phyloP scores from a whole-genome alignment of 2,888 invertebrate species.

The Ectemnius cavifrons region DNA sequence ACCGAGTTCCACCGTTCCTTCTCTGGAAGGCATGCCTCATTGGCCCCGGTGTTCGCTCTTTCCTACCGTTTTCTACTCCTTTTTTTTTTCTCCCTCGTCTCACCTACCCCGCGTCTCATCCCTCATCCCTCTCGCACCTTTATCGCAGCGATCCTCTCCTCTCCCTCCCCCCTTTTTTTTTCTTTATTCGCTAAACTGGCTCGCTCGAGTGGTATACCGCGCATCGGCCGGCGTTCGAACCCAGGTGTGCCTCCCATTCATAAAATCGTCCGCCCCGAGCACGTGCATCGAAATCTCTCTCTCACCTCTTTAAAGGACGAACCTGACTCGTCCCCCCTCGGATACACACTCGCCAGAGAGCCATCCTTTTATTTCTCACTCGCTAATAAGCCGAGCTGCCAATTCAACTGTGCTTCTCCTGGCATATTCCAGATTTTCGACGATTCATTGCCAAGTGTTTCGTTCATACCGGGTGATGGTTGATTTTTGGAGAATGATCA shows the following conservation, averaged over 20 bases:
- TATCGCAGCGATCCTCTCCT: constrained; percentile 10
- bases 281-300: constrained; percentile 52
- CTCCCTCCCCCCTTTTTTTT: constrained; percentile 38
- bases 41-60: constrained; percentile 21
- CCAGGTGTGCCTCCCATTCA: constrained; percentile 62
- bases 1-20: constrained; percentile 62
- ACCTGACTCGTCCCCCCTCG: not conserved
- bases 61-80: constrained; percentile 13
- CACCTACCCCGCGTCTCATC: constrained; percentile 7
- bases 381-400: too few relatives aligned
- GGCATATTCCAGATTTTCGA: too few relatives aligned
- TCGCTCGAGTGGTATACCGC: constrained; percentile 52
- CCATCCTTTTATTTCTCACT: too few relatives aligned
- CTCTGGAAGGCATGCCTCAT: constrained; percentile 9
- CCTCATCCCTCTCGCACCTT: constrained; percentile 19
- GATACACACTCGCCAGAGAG: too few relatives aligned
- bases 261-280: constrained; percentile 58
- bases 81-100: not conserved
- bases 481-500: too few relatives aligned
- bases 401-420: too few relatives aligned
- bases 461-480: too few relatives aligned
- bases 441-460: too few relatives aligned
- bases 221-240: constrained; percentile 60
- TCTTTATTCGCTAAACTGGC: constrained; percentile 54
- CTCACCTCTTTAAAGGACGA: constrained; percentile 21